Evolutionary conservation across 2,888 invertebrate genomes (phyloP).

Genomic region (Drosophila austrosaltans): DNA sequence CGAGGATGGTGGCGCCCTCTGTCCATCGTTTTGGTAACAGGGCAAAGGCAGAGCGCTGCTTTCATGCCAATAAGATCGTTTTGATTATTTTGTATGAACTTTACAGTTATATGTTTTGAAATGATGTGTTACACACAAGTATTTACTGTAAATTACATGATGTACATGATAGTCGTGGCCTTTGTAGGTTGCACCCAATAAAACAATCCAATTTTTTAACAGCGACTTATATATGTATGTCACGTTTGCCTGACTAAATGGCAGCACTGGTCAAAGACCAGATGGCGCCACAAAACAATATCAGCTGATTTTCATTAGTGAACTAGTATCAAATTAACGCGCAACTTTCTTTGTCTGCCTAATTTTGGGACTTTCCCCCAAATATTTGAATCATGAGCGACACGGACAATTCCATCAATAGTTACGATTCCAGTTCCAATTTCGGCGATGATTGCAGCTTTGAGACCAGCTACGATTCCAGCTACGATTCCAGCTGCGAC

Average conservation of each 20-base stretch:
- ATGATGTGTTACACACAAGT: too few relatives aligned
- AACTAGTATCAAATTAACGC: background rate
- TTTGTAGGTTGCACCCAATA: too few relatives aligned
- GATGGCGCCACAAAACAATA: background rate
- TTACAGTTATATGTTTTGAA: too few relatives aligned
- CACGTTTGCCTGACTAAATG: background rate
- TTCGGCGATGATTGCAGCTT: background rate
- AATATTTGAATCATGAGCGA: background rate
- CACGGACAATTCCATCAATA: background rate
- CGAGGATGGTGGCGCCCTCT: background rate
- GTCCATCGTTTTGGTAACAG: too few relatives aligned
- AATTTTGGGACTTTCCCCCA: background rate
- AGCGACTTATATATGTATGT: background rate
- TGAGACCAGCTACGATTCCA: background rate
- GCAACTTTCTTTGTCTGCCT: background rate
- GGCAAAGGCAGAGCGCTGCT: too few relatives aligned
- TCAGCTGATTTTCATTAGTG: background rate
- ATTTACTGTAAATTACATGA: too few relatives aligned
- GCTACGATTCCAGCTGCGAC: background rate
- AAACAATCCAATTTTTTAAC: too few relatives aligned
- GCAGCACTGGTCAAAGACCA: background rate
- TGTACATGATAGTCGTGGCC: background rate
- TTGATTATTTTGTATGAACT: too few relatives aligned
- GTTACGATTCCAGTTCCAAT: background rate
- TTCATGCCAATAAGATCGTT: background rate